Base-by-base conservation (phyloP, 2,888 invertebrate genomes). In the Nowickia ferox region DNA sequence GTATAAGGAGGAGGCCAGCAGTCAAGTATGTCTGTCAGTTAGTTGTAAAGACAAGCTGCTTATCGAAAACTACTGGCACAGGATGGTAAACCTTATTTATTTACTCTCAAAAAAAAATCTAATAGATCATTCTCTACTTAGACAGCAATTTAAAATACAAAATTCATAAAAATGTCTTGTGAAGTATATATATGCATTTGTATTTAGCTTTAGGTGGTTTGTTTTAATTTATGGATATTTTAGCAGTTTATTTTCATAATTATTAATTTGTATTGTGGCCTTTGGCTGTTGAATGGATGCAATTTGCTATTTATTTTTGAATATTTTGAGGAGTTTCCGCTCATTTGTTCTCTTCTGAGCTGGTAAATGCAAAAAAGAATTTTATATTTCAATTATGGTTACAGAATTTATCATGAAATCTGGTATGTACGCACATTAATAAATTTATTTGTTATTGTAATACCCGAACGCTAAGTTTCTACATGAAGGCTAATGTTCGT, bases 21-120 rank as follows among this genome's bases (percentile, higher is more conserved):
- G 48, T 83, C 59, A 76, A 71, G 71, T 65, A 65, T 65, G 51
- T 71, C 76, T 65, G 57, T 76, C 82, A 76, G 82, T 82, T 71
- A 48, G 22, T 71, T 69, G 19, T 53, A 17, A 63, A 69, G 40
- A 48, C 76, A 68, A 55, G 19, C 69, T 63, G 46, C 46, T 61
- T 75, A 75, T 69, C 46, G 22, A 63, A 74, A 69, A 17, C 19
- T 55, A 6, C 72, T 30, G 17, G 46, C 46, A 40, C 15, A 72
- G 57, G 11, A 65, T 11, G 40, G 19, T n/a, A 46, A 42, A 75
- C 15, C 51, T 59, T 30, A 81, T 55, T 59, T 59, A 69, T 57
- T 42, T 19, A 51, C 22, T 61, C 9, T n/a, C 3, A 69, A 3
- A 10, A 44, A 74, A 53, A 9, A n/a, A n/a, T n/a, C 15, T 22